Evolutionary conservation across 2,797 vertebrate genomes (phyloP).

Genomic region (Potorous gilbertii): DNA sequence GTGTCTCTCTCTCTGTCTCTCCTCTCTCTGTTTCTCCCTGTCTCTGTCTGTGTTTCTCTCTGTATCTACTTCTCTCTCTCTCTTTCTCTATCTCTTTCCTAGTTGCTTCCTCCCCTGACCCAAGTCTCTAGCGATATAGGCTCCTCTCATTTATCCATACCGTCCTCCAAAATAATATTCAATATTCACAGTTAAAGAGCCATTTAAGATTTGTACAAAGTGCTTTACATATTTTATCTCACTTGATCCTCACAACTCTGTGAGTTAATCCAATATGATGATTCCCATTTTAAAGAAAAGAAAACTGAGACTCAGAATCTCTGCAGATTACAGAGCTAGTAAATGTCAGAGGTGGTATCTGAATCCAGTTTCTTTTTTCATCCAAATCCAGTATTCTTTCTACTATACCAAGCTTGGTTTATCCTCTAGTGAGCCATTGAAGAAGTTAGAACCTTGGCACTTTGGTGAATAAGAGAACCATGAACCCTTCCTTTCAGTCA

Average conservation of each 20-base stretch:
- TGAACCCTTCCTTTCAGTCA: neutral
- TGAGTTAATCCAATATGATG: neutral
- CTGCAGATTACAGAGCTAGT: neutral
- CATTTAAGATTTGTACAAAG: neutral
- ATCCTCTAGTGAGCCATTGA: neutral
- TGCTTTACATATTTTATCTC: neutral
- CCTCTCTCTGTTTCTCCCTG: too few relatives aligned
- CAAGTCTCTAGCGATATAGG: neutral
- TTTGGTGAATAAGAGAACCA: neutral
- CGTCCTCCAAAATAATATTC: neutral
- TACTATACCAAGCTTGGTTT: neutral
- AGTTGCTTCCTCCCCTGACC: neutral
- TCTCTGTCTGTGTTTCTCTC: too few relatives aligned
- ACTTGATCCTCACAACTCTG: neutral
- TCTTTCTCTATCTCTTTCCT: neutral
- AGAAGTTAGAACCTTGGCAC: neutral
- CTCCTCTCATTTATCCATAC: neutral
- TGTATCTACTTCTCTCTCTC: neutral
- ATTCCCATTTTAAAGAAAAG: neutral
- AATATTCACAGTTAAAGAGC: neutral
- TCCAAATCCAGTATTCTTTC: neutral
- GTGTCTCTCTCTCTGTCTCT: too few relatives aligned
- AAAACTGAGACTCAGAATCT: neutral
- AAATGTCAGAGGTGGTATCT: neutral
- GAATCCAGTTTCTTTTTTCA: neutral